Evolutionary conservation across 2,888 invertebrate species (phyloP).

Genomic region (Agrotis clavis): DNA sequence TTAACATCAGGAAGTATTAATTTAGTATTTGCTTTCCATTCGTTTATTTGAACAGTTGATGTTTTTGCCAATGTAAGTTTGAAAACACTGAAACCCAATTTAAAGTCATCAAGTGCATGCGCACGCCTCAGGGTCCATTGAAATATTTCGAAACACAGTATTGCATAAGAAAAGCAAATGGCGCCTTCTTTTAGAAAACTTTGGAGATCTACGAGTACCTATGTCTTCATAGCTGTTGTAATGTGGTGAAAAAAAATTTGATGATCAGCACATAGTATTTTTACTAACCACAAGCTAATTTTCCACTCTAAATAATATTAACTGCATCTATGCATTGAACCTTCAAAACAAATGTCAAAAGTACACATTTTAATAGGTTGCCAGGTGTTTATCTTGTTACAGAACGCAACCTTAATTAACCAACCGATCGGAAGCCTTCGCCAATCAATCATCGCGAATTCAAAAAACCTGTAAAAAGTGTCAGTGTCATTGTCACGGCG

Average conservation of each 20-base stretch:
- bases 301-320: slow-evolving; percentile 34
- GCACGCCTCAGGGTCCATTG: slow-evolving; percentile 31
- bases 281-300: slow-evolving; percentile 1
- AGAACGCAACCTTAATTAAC: slow-evolving; percentile 52
- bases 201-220: slow-evolving; percentile 7
- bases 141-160: slow-evolving; percentile 36
- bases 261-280: neutral
- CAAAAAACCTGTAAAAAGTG: slow-evolving; percentile 68
- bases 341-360: slow-evolving; percentile 62
- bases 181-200: slow-evolving; percentile 25
- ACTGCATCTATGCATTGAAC: slow-evolving; percentile 36
- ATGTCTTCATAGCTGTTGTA: slow-evolving; percentile 41
- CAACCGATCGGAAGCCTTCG: slow-evolving; percentile 61
- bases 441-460: slow-evolving; percentile 61
- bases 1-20: slow-evolving; percentile 21
- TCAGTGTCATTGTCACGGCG: slow-evolving; percentile 79
- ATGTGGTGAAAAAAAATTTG: slow-evolving; percentile 12
- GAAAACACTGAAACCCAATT: slow-evolving; percentile 35
- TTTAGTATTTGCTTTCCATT: slow-evolving; percentile 15
- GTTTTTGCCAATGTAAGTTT: slow-evolving; percentile 1
- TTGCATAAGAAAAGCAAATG: slow-evolving; percentile 28
- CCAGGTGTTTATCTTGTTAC: slow-evolving; percentile 40
- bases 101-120: slow-evolving; percentile 41
- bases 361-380: slow-evolving; percentile 34
- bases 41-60: slow-evolving; percentile 19